Conservation (phyloP, 1,140 invertebrate genomes). For the Polypedilum pembai region DNA sequence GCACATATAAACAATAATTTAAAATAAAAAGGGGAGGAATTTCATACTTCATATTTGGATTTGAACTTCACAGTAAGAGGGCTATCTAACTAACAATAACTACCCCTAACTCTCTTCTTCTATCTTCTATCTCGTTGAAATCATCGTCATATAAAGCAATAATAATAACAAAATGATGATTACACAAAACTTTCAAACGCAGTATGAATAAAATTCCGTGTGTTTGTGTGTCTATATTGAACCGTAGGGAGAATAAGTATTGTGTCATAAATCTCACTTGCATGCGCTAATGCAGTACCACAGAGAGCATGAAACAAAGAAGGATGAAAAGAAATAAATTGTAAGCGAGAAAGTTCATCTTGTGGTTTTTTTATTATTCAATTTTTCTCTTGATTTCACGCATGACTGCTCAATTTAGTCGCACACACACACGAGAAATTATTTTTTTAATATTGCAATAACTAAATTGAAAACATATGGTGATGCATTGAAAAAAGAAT, state of each 20-base stretch:
- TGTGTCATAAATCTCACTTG: slow-evolving; percentile 17
- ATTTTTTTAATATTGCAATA: background rate
- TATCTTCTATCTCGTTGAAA: slow-evolving; percentile 12
- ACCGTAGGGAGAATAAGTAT: background rate
- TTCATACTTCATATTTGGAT: background rate
- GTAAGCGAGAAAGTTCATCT: slow-evolving; percentile 17
- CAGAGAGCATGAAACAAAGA: background rate
- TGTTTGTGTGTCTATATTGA: background rate
- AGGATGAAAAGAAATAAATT: background rate
- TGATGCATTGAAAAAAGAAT: background rate
- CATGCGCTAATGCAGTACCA: slow-evolving; percentile 15
- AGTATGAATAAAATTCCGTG: slow-evolving; percentile 8
- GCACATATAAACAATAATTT: background rate
- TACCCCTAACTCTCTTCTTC: background rate
- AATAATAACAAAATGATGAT: slow-evolving; percentile 14
- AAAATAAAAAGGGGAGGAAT: background rate
- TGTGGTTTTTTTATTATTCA: background rate
- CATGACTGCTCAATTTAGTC: slow-evolving; percentile 6
- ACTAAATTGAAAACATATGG: slow-evolving; percentile 18
- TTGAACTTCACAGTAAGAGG: background rate
- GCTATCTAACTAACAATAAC: background rate
- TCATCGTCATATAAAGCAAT: slow-evolving; percentile 2
- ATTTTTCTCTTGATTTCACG: slow-evolving; percentile 12
- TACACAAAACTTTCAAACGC: slow-evolving; percentile 9
- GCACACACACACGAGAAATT: background rate